phyloP scores from a whole-genome alignment of 2,797 vertebrate genomes.

The Adrianichthys oophorus region DNA sequence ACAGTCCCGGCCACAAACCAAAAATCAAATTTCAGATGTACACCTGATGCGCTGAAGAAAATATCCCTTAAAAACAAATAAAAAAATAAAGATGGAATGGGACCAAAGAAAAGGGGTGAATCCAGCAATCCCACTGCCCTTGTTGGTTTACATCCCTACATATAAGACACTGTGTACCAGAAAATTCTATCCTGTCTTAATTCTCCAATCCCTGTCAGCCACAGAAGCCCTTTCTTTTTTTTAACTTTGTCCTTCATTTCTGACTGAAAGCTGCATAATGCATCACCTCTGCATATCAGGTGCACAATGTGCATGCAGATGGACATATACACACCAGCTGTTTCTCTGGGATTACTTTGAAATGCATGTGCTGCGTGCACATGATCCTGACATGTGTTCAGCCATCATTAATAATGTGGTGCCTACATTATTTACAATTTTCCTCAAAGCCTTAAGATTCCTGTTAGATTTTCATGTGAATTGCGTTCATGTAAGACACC shows the following conservation, averaged over 20 bases:
- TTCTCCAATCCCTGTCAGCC: slow-evolving; percentile 21
- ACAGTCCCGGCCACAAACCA: no score
- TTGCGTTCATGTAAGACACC: slow-evolving; percentile 36
- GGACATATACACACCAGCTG: slow-evolving; percentile 22
- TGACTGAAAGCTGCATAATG: slow-evolving; percentile 31
- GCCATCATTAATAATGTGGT: slow-evolving; percentile 59
- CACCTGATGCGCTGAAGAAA: no score
- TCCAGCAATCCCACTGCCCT: slow-evolving; percentile 32
- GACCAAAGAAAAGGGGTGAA: no score
- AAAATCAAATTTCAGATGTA: no score
- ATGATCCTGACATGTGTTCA: slow-evolving; percentile 35
- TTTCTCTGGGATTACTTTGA: slow-evolving; percentile 31
- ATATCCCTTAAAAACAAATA: no score
- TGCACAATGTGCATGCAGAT: slow-evolving; percentile 35
- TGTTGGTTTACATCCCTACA: slow-evolving; percentile 14
- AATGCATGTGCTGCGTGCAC: slow-evolving; percentile 50
- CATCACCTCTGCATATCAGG: slow-evolving; percentile 18
- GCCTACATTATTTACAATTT: slow-evolving; percentile 64
- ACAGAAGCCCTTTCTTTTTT: not conserved
- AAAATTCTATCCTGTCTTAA: slow-evolving; percentile 16
- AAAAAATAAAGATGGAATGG: no score
- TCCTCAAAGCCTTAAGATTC: slow-evolving; percentile 47
- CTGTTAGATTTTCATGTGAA: slow-evolving; percentile 51
- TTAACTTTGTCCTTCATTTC: slow-evolving; percentile 37
- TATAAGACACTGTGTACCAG: slow-evolving; percentile 23